Percentiles rank a stretch among this genome's conserved stretches.
phyloP scores from a whole-genome alignment of 1,140 invertebrate species.

The Mycetomoellerius zeteki region DNA sequence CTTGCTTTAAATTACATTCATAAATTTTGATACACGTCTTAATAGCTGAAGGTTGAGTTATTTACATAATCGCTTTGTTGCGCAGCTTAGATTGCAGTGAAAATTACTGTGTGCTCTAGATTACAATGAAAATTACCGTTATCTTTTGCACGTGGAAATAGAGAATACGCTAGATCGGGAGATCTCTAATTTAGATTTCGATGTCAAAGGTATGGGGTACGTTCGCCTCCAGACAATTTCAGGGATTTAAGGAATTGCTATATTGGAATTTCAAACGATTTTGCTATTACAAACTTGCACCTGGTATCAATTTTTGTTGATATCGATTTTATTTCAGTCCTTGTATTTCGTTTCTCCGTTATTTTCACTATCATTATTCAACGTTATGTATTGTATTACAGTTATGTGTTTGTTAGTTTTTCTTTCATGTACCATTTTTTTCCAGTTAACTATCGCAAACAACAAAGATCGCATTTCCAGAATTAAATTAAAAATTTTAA shows the following conservation, averaged over 20 bases:
- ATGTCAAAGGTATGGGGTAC: slow-evolving; percentile 23
- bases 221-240: neutral
- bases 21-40: slow-evolving; percentile 13
- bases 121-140: slow-evolving; percentile 46
- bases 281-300: slow-evolving; percentile 2
- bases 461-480: neutral
- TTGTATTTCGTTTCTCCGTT: neutral
- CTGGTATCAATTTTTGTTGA: slow-evolving; percentile 1
- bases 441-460: neutral
- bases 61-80: slow-evolving; percentile 26
- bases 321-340: slow-evolving; percentile 26
- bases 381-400: neutral
- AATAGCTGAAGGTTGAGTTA: neutral
- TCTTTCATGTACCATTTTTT: neutral
- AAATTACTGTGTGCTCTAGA: slow-evolving; percentile 19
- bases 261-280: slow-evolving; percentile 31
- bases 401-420: neutral
- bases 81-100: slow-evolving; percentile 4
- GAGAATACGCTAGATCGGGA: slow-evolving; percentile 16
- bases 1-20: neutral
- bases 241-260: slow-evolving; percentile 20
- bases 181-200: slow-evolving; percentile 57
- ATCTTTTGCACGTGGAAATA: slow-evolving; percentile 41
- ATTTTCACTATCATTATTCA: neutral
- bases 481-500: neutral